Percentiles rank a stretch among this genome's conserved stretches.
phyloP scores from a whole-genome alignment of 2,888 invertebrate genomes.

The Ennomos erosarius region DNA sequence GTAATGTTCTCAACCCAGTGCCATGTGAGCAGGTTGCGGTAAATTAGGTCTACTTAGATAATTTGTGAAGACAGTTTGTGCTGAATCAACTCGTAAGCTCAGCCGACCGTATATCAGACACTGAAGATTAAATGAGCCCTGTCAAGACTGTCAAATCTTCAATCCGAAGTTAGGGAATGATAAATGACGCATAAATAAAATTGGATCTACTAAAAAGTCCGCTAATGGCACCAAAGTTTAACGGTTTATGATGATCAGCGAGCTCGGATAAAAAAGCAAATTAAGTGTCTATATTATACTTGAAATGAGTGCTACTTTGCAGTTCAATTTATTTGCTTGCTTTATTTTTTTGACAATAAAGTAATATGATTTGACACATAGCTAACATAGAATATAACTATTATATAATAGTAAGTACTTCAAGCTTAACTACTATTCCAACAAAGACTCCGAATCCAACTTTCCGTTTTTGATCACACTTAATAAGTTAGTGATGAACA shows the following conservation, averaged over 20 bases:
- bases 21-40: no score
- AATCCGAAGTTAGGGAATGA: conserved; percentile 65
- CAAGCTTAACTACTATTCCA: no score
- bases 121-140: conserved; percentile 67
- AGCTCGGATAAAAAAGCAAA: conserved; percentile 19
- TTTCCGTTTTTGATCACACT: no score
- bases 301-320: no score
- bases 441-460: no score
- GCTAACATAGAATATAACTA: no score
- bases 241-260: conserved; percentile 33
- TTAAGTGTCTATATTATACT: conserved; percentile 2
- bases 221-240: conserved; percentile 53
- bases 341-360: no score
- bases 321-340: no score
- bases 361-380: no score
- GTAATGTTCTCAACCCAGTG: no score
- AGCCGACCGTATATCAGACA: conserved; percentile 62
- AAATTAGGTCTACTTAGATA: not conserved
- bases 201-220: conserved; percentile 59
- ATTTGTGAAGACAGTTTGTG: conserved; percentile 2
- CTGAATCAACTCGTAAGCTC: conserved; percentile 31
- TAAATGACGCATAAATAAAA: conserved; percentile 66
- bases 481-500: no score
- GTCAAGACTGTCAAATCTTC: conserved; percentile 68
- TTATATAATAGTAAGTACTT: no score